These are phyloP conservation scores for Drosophila nigromelanica DNA, from an alignment of 1,140 invertebrate species.

Conservation along the genomic window DNA sequence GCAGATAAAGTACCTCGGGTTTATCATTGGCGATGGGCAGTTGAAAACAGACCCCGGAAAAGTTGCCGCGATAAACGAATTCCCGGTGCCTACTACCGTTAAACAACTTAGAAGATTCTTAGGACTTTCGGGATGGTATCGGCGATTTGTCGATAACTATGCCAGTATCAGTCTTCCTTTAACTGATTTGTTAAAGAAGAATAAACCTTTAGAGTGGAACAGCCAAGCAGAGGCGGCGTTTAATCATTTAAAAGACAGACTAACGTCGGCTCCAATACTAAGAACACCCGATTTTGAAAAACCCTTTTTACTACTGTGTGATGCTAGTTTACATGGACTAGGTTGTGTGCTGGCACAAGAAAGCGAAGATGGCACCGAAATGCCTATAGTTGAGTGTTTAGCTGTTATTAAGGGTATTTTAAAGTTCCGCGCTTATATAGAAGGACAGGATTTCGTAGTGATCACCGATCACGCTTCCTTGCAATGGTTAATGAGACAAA, in stretches of 20 bases:
- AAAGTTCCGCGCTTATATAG: conserved; percentile 40
- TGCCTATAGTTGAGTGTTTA: conserved; percentile 38
- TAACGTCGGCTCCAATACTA: too few relatives aligned
- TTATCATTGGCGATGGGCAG: conserved; percentile 32
- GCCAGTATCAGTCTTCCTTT: conserved; percentile 15
- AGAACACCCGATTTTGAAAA: conserved; percentile 26
- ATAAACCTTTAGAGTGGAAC: conserved; percentile 19
- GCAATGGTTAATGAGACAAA: conserved; percentile 29
- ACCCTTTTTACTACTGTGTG: conserved; percentile 38
- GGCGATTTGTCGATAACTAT: conserved; percentile 78
- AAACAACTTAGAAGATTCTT: conserved; percentile 84
- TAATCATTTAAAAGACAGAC: not conserved
- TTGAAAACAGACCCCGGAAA: conserved; percentile 47
- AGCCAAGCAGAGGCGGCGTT: conserved; percentile 16
- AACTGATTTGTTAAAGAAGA: conserved; percentile 31
- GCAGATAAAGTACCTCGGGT: conserved; percentile 15
- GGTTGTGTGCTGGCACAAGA: conserved; percentile 33
- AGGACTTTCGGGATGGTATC: conserved; percentile 84
- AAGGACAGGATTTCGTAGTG: conserved; percentile 24
- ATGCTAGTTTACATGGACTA: conserved; percentile 35
- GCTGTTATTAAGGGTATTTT: conserved; percentile 27
- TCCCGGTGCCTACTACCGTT: conserved; percentile 12
- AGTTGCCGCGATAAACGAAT: conserved; percentile 45
- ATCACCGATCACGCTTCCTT: conserved; percentile 28
- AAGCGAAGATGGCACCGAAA: conserved; percentile 5